Evolutionary conservation across 2,888 invertebrate species (phyloP).

Genomic region (Beris chalybata): DNA sequence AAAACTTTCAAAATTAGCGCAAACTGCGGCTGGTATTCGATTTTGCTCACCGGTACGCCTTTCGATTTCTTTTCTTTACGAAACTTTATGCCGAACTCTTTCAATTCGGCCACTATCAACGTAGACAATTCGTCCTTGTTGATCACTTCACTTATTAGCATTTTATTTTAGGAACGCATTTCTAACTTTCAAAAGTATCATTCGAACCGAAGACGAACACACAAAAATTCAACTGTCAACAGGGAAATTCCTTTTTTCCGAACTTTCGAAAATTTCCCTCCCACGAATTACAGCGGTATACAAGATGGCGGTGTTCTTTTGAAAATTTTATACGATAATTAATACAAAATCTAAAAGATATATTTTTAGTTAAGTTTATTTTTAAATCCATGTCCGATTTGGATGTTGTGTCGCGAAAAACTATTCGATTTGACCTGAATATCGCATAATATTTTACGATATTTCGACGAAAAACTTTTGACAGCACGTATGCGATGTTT

Average conservation of each 20-base stretch:
- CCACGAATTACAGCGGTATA: no score
- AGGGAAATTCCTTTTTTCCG: not conserved
- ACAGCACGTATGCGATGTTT: no score
- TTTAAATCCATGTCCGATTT: no score
- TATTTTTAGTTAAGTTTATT: no score
- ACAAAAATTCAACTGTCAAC: slow-evolving; percentile 31
- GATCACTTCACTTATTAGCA: slow-evolving; percentile 61
- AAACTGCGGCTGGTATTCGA: no score
- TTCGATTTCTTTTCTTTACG: slow-evolving; percentile 68
- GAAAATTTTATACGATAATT: no score
- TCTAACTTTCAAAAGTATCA: not conserved
- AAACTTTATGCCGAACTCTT: slow-evolving; percentile 71
- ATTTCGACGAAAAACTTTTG: no score
- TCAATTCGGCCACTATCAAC: slow-evolving; percentile 67
- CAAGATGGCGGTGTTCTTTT: no score
- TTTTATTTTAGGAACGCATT: slow-evolving; percentile 46
- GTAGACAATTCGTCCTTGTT: slow-evolving; percentile 61
- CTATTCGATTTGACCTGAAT: no score
- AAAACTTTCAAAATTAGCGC: slow-evolving; percentile 1
- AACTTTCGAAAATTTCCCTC: not conserved
- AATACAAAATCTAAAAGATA: no score
- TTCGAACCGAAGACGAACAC: not conserved
- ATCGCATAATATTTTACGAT: no score
- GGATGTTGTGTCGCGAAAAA: no score
- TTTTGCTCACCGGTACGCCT: slow-evolving; percentile 57